Base-by-base conservation (phyloP, 2,797 vertebrate genomes). In the Brachyalestes nurse region DNA sequence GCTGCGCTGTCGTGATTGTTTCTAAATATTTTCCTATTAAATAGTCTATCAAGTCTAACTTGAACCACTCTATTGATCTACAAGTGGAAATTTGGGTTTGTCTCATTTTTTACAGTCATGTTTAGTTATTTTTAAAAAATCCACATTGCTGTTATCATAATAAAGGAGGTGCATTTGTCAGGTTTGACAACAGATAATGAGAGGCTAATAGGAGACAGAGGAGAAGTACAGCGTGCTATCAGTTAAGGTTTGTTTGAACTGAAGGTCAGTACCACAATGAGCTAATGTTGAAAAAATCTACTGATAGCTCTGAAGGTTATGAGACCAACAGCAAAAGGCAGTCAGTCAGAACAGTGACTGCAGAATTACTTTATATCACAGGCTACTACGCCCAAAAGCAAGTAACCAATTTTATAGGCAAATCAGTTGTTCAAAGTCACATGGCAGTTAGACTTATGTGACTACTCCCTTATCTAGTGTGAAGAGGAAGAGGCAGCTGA, bases 361-460 rank as follows among this genome's bases (percentile, higher is more conserved):
- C 34, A 38, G 55, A 40, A 66, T 51, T 23, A 58, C 51, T 53
- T 77, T 13, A 64, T 45, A 34, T 12, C 42, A 51, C 64, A 72
- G 47, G 38, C 19, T 28, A 23, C 6, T n/a, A 72, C 47, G 49
- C 42, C 58, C 45, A 12, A 10, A 34, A 49, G 8, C n/a, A 58
- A 55, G 28, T 19, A 34, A 72, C 28, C 25, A 77, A 65, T 2
- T 58, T 58, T 51, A 72, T 49, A 13, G 49, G 60, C 14, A 51
- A 69, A 53, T 69, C 74, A 71, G 73, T 61, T 64, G 38, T 51
- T 49, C 67, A 16, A 2, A 28, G 45, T 25, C 61, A n/a, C 64
- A 55, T 69, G 61, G n/a, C 14, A 47, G 57, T 7, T 17, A 6
- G 8, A 42, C 53, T 73, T 45, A 78, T 81, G 51, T 80, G 69